Evolutionary conservation across 2,888 invertebrate genomes (phyloP).

Genomic region (Metalampra italica): DNA sequence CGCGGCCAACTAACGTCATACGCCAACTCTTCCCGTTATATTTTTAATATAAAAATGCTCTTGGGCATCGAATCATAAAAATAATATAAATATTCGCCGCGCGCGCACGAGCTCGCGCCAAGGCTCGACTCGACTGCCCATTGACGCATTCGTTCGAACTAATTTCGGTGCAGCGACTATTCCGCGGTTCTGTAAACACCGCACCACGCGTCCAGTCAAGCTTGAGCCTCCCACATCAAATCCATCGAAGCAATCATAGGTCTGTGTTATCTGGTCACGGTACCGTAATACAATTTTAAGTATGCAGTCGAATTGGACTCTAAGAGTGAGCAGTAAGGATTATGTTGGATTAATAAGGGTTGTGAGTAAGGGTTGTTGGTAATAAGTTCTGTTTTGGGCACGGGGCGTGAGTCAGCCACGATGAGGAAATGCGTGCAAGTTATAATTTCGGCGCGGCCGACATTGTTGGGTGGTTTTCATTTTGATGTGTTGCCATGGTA

Average conservation of each 20-base stretch:
- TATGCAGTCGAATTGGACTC: constrained; percentile 14
- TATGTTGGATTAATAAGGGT: constrained; percentile 19
- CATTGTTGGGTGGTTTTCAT: constrained; percentile 70
- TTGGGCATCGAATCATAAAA: constrained; percentile 67
- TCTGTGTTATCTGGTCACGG: constrained; percentile 39
- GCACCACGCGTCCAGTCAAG: constrained; percentile 45
- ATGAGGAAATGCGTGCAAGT: constrained; percentile 76
- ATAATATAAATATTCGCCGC: constrained; percentile 67
- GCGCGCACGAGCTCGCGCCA: constrained; percentile 43
- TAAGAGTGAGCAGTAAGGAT: constrained; percentile 21
- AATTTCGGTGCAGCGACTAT: constrained; percentile 76
- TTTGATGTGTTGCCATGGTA: constrained; percentile 37
- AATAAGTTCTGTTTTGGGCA: constrained; percentile 75
- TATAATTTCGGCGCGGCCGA: constrained; percentile 70
- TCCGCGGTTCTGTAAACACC: constrained; percentile 76
- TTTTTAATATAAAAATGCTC: constrained; percentile 62
- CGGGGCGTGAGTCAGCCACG: constrained; percentile 63
- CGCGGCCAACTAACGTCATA: constrained; percentile 42
- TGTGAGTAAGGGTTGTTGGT: constrained; percentile 40
- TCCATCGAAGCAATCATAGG: constrained; percentile 23
- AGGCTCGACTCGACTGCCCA: constrained; percentile 57
- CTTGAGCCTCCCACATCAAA: constrained; percentile 21
- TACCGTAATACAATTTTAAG: constrained; percentile 35
- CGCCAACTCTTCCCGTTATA: constrained; percentile 48
- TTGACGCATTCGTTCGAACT: constrained; percentile 76